A percentile compares a stretch with the other conserved stretches of the same genome.
phyloP scores from a whole-genome alignment of 2,797 vertebrate species.

The Spinus olivaceus region DNA sequence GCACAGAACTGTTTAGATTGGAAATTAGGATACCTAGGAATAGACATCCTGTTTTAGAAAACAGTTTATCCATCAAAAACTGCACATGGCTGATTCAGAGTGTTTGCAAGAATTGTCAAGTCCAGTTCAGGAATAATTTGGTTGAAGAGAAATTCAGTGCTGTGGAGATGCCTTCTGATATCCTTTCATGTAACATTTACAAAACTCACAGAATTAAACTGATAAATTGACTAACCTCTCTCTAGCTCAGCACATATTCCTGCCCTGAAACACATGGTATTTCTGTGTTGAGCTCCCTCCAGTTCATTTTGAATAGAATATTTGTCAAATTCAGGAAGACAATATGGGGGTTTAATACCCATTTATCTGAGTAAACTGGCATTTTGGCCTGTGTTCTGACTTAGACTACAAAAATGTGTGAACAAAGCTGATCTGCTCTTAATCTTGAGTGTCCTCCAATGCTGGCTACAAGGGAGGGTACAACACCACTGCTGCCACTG shows the following conservation, averaged over 20 bases:
- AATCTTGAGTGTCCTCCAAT: not conserved
- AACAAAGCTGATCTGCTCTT: not conserved
- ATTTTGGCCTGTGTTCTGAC: not conserved
- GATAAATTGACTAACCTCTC: not conserved
- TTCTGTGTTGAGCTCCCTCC: not conserved
- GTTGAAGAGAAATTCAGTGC: not conserved
- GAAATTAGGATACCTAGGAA: not conserved
- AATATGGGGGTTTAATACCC: fast-evolving
- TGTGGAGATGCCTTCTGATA: not conserved
- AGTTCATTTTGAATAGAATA: not conserved
- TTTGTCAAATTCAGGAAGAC: not conserved
- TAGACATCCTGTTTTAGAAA: not conserved
- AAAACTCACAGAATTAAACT: not conserved
- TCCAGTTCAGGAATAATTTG: not conserved
- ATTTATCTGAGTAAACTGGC: not conserved
- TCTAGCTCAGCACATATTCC: not conserved
- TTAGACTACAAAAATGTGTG: not conserved
- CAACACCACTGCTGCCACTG: not conserved
- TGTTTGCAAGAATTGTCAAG: not conserved
- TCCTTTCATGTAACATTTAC: not conserved
- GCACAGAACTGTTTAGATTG: not conserved
- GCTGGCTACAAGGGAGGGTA: not conserved
- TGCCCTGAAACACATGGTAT: not conserved
- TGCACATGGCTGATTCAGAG: not conserved
- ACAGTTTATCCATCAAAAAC: not conserved